Evolutionary conservation across 1,140 invertebrate genomes (phyloP).

Genomic region (Parapsyche elsis): DNA sequence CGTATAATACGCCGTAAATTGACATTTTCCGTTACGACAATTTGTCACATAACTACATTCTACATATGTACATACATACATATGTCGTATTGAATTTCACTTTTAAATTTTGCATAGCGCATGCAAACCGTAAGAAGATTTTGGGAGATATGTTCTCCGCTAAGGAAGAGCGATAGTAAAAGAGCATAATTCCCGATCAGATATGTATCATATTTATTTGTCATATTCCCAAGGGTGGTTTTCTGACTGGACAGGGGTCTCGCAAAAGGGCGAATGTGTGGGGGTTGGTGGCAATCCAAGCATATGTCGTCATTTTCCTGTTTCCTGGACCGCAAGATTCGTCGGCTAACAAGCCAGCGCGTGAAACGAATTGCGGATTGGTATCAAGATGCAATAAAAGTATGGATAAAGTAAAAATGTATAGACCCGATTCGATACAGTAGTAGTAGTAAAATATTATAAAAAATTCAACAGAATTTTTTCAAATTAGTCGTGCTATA

Average conservation of each 20-base stretch:
- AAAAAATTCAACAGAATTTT: too few relatives aligned
- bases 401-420: too few relatives aligned
- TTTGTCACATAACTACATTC: slow-evolving; percentile 17
- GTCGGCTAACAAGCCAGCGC: slow-evolving; percentile 31
- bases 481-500: too few relatives aligned
- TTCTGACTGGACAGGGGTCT: slow-evolving; percentile 12
- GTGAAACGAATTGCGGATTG: slow-evolving; percentile 29
- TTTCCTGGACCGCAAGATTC: slow-evolving; percentile 40
- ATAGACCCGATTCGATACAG: too few relatives aligned
- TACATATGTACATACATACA: too few relatives aligned
- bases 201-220: slow-evolving; percentile 50
- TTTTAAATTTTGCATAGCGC: background rate
- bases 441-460: too few relatives aligned
- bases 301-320: slow-evolving; percentile 46
- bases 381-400: background rate
- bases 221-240: slow-evolving; percentile 32
- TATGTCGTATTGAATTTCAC: background rate
- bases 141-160: background rate
- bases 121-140: background rate
- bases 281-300: slow-evolving; percentile 18
- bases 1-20: background rate
- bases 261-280: background rate
- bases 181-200: slow-evolving; percentile 3
- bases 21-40: slow-evolving; percentile 17
- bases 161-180: slow-evolving; percentile 6